Percentiles rank a stretch among this genome's conserved stretches.
phyloP scores from a whole-genome alignment of 2,797 vertebrate species.

The Hephaestus fuliginosus region DNA sequence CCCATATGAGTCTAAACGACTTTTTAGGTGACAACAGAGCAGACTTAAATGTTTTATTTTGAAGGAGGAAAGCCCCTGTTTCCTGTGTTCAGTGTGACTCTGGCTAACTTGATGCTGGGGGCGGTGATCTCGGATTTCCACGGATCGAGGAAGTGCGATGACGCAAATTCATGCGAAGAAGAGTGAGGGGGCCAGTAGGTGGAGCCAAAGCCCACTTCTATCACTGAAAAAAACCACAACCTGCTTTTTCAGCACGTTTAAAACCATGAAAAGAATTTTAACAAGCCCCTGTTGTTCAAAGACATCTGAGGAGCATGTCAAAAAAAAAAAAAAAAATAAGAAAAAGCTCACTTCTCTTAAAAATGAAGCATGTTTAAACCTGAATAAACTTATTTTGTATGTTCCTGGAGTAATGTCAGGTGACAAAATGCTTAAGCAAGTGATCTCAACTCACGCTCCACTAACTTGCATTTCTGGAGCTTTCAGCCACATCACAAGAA shows the following conservation, averaged over 20 bases:
- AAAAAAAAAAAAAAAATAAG: too few relatives aligned
- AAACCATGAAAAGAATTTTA: fast-evolving
- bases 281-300: not conserved
- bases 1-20: not conserved
- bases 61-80: not conserved
- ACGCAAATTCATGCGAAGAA: conserved; percentile 29
- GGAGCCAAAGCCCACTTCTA: conserved; percentile 36
- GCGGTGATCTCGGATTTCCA: conserved; percentile 27
- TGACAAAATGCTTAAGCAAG: too few relatives aligned
- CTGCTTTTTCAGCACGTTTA: not conserved
- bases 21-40: not conserved
- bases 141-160: conserved; percentile 37
- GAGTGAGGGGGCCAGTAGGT: conserved; percentile 5
- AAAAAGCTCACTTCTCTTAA: too few relatives aligned
- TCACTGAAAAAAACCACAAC: fast-evolving
- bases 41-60: conserved; percentile 29
- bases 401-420: too few relatives aligned
- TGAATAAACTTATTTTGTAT: too few relatives aligned
- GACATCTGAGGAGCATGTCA: not conserved
- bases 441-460: too few relatives aligned
- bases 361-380: too few relatives aligned
- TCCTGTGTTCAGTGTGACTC: not conserved
- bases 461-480: too few relatives aligned
- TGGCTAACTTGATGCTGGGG: not conserved
- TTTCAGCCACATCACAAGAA: too few relatives aligned